Evolutionary conservation across 2,888 invertebrate species (phyloP).

Genomic region (Masnerella sp.): DNA sequence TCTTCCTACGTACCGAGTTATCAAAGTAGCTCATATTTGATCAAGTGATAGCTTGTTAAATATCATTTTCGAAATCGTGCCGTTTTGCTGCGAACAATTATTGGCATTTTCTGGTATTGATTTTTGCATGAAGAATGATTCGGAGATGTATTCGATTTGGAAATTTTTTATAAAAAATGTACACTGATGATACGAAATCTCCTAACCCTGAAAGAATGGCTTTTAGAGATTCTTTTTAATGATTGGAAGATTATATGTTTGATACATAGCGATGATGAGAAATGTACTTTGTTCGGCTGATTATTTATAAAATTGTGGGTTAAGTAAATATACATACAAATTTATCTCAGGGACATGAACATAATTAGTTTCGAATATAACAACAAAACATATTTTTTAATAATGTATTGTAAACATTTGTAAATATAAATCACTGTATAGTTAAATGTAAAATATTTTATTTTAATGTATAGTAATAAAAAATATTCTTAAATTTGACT

Average conservation of each 20-base stretch:
- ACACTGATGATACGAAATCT: too few relatives aligned
- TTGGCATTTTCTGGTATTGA: too few relatives aligned
- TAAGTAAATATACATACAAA: slow-evolving; percentile 30
- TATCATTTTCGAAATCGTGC: slow-evolving; percentile 13
- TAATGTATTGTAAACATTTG: background rate
- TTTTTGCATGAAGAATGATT: too few relatives aligned
- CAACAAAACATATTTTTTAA: slow-evolving; percentile 13
- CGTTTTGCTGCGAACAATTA: background rate
- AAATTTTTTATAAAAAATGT: too few relatives aligned
- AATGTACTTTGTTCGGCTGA: slow-evolving; percentile 34
- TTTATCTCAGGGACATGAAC: slow-evolving; percentile 39
- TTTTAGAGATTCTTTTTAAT: slow-evolving; percentile 13
- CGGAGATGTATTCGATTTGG: too few relatives aligned
- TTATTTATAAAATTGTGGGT: slow-evolving; percentile 39
- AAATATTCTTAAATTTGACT: too few relatives aligned
- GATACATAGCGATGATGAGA: slow-evolving; percentile 18
- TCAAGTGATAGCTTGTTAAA: slow-evolving; percentile 26
- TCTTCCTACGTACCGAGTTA: slow-evolving; percentile 17
- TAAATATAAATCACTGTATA: background rate
- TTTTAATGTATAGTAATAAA: too few relatives aligned
- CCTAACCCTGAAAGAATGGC: slow-evolving; percentile 38
- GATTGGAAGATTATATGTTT: slow-evolving; percentile 22
- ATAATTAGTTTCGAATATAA: slow-evolving; percentile 19
- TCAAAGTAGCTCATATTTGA: slow-evolving; percentile 39
- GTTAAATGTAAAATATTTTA: too few relatives aligned